A percentile compares a stretch with the other conserved stretches of the same genome.
Conservation (phyloP, 30 jellyfish, hydroid and myxozoan species). For the Turritopsis dohrnii region DNA sequence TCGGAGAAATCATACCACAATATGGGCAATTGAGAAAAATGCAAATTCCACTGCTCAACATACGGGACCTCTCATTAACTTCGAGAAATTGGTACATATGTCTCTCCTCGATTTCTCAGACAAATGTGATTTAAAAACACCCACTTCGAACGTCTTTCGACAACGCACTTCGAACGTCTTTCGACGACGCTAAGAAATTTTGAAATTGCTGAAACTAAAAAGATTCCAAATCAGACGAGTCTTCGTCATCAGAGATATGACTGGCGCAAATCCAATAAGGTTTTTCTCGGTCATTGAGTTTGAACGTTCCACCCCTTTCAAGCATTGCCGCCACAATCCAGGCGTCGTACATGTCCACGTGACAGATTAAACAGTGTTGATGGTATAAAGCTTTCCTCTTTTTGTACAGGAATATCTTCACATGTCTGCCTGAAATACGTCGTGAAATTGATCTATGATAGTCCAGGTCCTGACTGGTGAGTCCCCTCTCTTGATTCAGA, state of each 20-base stretch:
- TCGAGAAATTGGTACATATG: too few species aligned
- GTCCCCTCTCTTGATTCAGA: background rate
- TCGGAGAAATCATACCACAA: too few species aligned
- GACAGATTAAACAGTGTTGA: background rate
- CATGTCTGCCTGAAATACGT: background rate
- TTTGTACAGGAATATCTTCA: background rate
- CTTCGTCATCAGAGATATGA: background rate
- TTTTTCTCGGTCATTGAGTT: background rate
- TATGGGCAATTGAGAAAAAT: too few species aligned
- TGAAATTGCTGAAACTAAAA: background rate
- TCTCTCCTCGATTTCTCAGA: too few species aligned
- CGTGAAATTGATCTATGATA: background rate
- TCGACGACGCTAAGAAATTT: too few species aligned
- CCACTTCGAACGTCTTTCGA: too few species aligned
- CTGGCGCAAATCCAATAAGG: background rate
- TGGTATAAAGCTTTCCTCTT: background rate
- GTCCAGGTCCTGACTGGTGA: background rate
- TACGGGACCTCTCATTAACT: too few species aligned
- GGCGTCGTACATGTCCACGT: background rate
- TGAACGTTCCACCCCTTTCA: background rate
- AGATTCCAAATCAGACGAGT: background rate
- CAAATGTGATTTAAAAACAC: too few species aligned
- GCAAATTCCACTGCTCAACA: too few species aligned
- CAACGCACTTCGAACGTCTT: too few species aligned
- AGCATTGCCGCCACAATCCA: background rate